Evolutionary conservation across 1,140 invertebrate species (phyloP).

Genomic region (Bicyclus anynana): DNA sequence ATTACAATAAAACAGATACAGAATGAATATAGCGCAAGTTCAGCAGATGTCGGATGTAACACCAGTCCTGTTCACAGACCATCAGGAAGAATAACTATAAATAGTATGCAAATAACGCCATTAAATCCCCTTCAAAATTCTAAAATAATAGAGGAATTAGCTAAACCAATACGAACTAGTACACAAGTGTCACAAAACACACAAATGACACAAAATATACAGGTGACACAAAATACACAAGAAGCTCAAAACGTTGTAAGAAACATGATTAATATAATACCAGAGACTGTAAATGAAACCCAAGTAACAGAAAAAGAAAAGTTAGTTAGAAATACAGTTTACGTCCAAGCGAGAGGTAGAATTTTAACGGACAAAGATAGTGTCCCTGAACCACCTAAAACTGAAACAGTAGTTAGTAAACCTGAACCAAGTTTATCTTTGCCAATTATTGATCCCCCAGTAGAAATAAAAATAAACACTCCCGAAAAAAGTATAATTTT

Average conservation of each 20-base stretch:
- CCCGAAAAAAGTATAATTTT: background rate
- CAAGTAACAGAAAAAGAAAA: conserved; percentile 47
- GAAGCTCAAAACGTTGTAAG: conserved; percentile 21
- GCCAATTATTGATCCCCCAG: background rate
- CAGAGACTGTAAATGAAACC: background rate
- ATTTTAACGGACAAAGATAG: conserved; percentile 40
- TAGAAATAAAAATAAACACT: background rate
- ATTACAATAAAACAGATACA: conserved; percentile 29
- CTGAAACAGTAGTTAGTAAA: conserved; percentile 7
- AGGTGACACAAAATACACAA: conserved; percentile 17
- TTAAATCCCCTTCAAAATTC: conserved; percentile 22
- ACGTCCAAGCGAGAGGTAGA: conserved; percentile 58
- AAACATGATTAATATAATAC: conserved; percentile 9
- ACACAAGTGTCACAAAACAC: conserved; percentile 14
- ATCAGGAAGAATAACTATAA: conserved; percentile 29
- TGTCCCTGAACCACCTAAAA: conserved; percentile 12
- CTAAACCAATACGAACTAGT: conserved; percentile 23
- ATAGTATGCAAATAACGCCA: conserved; percentile 32
- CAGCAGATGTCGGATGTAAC: conserved; percentile 39
- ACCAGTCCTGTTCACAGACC: conserved; percentile 39
- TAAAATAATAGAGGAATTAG: conserved; percentile 33
- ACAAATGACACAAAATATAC: background rate
- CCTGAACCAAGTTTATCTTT: conserved; percentile 1
- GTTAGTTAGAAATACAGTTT: conserved; percentile 65
- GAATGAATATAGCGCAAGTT: conserved; percentile 14